Conservation (phyloP, 2,888 invertebrate species). For the Cantharis rufa region DNA sequence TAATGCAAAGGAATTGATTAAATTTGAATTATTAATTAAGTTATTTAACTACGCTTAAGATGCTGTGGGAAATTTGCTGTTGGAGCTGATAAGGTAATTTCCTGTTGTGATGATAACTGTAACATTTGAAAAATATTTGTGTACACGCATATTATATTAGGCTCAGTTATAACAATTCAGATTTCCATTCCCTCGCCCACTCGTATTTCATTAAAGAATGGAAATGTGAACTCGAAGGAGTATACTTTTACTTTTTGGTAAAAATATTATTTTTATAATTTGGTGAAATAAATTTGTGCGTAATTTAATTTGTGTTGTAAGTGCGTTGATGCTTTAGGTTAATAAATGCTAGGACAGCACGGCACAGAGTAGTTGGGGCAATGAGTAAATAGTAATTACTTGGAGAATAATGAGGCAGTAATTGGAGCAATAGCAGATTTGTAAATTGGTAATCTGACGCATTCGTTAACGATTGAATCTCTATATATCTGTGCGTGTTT, state of each 20-base stretch:
- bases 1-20: neutral
- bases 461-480: conserved; percentile 47
- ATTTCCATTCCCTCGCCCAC: conserved; percentile 4
- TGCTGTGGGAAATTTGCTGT: conserved; percentile 22
- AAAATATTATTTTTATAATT: neutral
- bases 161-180: neutral
- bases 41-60: conserved; percentile 14
- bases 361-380: neutral
- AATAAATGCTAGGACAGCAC: neutral
- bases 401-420: conserved; percentile 57
- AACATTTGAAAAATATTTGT: conserved; percentile 5
- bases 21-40: conserved; percentile 8
- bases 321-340: neutral
- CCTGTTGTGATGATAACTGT: conserved; percentile 12
- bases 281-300: neutral
- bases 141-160: neutral
- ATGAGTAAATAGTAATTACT: conserved; percentile 53
- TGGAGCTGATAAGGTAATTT: conserved; percentile 11
- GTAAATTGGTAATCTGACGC: conserved; percentile 58
- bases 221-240: neutral
- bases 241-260: neutral
- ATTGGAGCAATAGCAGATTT: conserved; percentile 58
- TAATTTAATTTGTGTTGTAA: neutral
- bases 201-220: neutral
- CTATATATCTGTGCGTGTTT: conserved; percentile 15